Base-by-base conservation (phyloP, 2,888 invertebrate genomes). In the Cacoxenus indagator region DNA sequence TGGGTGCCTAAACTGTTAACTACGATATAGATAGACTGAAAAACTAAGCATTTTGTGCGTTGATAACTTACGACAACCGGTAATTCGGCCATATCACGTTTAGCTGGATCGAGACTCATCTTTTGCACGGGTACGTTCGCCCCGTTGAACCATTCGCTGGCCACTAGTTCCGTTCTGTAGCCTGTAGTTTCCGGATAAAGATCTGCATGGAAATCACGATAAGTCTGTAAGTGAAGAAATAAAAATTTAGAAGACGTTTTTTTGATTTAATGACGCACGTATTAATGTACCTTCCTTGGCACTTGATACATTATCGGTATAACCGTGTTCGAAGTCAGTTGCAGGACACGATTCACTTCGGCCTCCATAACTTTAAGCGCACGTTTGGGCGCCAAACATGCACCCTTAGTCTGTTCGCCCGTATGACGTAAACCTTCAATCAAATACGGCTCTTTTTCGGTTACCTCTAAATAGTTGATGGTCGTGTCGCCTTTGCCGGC, bases 341-440 rank as follows among this genome's bases (percentile, higher is more conserved):
- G 95, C 67, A 98, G 89, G 59, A 98, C 91, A 74, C 97, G 90
- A 89, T 97, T 96, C 4, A 98, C 98, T 89, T 98, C 98, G 0
- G 97, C 97, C 78, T 96, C 95, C 98, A 98, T 98, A n/a, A 98
- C 96, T 78, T 95, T 93, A 46, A 98, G 89, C 0, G 96, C 96
- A 69, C 96, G 90, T 89, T 98, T 98, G 5, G 97, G 96, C 59
- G 97, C 94, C 72, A 98, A 87, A 80, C 96, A 96, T 2, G 96
- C 96, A 4, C 98, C 98, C 86, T 97, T 97, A 0, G 96, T 96
- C 88, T 98, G 98, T 83, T 97, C 97, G n/a, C 96, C 93, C 22
- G 95, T 94, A 89, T 96, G 95, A 67, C 95, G 90, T 72, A 95
- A 89, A 24, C 97, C 96, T 87, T 96, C 96, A 68, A 95, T 94